These are phyloP conservation scores for Habropoda laboriosa DNA, from an alignment of 1,140 invertebrate species.

Conservation along the genomic window DNA sequence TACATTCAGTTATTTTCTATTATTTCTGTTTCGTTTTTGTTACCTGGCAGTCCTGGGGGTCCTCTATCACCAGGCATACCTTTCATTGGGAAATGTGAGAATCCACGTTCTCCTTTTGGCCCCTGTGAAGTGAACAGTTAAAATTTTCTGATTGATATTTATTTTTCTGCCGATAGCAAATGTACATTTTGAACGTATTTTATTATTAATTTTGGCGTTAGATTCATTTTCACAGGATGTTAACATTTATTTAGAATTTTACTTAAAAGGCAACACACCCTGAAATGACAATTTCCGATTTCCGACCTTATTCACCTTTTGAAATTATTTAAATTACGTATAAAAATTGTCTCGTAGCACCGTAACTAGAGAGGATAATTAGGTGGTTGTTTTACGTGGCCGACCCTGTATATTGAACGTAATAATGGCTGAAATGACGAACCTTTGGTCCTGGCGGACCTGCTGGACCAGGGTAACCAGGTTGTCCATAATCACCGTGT, in stretches of 20 bases:
- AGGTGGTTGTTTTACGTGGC: no score
- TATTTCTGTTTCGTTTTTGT: background rate
- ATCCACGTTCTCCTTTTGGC: constrained; percentile 83
- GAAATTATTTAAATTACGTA: no score
- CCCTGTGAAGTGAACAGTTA: constrained; percentile 72
- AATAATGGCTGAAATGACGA: constrained; percentile 6
- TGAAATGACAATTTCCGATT: no score
- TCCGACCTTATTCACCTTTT: no score
- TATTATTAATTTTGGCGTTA: no score
- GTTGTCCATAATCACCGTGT: constrained; percentile 79
- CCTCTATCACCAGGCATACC: constrained; percentile 80
- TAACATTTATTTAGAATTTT: no score
- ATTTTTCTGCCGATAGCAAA: no score
- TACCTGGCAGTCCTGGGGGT: constrained; percentile 73
- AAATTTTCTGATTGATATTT: background rate
- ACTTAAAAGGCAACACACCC: no score
- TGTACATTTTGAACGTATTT: no score
- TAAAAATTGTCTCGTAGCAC: no score
- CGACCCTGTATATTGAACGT: background rate
- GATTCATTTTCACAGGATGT: no score
- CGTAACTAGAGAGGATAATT: no score
- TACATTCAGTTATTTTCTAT: background rate
- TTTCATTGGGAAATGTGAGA: constrained; percentile 71
- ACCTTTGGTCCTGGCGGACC: constrained; percentile 79
- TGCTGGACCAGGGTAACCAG: constrained; percentile 80